A percentile compares a stretch with the other conserved stretches of the same genome.
Conservation (phyloP, 2,797 vertebrate species). For the Botia almorhae region DNA sequence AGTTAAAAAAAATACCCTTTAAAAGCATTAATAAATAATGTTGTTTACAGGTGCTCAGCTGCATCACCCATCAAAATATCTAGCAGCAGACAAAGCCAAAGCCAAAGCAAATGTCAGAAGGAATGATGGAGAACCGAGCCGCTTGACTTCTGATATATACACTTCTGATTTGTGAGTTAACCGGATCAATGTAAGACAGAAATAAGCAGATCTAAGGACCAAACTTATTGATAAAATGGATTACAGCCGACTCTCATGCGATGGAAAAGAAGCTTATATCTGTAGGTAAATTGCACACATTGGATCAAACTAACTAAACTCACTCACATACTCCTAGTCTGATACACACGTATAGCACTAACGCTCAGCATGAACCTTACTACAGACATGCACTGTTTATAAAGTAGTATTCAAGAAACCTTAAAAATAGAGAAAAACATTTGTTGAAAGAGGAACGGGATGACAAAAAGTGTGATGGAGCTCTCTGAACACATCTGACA, state of each 20-base stretch:
- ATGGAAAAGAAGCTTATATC: not conserved
- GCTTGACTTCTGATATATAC: not conserved
- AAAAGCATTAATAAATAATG: not conserved
- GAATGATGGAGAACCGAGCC: not conserved
- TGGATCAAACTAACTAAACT: not conserved
- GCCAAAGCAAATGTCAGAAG: not conserved
- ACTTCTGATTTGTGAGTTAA: not conserved
- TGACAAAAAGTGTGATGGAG: conserved; percentile 3
- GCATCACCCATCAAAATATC: not conserved
- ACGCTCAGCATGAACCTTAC: not conserved
- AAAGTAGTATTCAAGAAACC: conserved; percentile 20
- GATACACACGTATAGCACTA: not conserved
- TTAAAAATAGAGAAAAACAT: not conserved
- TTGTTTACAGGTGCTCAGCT: not conserved
- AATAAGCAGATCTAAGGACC: not conserved
- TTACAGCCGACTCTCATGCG: not conserved
- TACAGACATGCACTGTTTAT: conserved; percentile 10
- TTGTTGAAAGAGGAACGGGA: conserved; percentile 21
- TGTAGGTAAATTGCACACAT: not conserved
- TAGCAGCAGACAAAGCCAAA: not conserved
- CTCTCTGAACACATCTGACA: conserved; percentile 15
- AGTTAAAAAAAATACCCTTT: conserved; percentile 2
- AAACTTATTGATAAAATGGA: conserved; percentile 5
- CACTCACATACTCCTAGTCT: not conserved
- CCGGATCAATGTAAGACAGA: not conserved